Conservation (phyloP, 2,113 vertebrate species). For the Candoia aspera region DNA sequence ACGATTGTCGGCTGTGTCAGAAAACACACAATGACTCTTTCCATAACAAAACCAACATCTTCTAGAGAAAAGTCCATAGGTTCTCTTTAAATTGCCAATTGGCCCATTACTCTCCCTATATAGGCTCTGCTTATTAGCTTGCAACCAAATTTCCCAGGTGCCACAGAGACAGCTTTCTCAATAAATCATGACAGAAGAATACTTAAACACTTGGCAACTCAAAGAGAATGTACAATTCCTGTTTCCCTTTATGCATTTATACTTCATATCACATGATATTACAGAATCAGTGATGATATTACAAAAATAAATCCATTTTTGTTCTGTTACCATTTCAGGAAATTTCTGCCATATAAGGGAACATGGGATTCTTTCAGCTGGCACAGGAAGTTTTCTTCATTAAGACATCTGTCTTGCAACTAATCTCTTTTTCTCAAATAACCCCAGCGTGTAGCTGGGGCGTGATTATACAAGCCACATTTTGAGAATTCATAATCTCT, state of each 20-base stretch:
- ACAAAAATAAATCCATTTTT: constrained; percentile 3
- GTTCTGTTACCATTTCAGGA: constrained; percentile 39
- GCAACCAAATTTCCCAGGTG: constrained; percentile 39
- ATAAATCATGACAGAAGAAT: constrained; percentile 46
- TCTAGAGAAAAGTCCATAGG: background rate
- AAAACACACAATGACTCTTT: background rate
- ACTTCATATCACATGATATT: constrained; percentile 17
- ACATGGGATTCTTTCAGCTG: constrained; percentile 38
- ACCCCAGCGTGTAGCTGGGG: background rate
- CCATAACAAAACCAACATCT: background rate
- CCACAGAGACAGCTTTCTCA: constrained; percentile 28
- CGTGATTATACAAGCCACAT: constrained; percentile 3
- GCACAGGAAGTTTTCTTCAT: constrained; percentile 20
- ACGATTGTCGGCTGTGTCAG: background rate
- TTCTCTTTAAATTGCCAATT: constrained; percentile 10
- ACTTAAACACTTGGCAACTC: constrained; percentile 31
- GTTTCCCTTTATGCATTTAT: background rate
- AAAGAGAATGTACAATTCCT: constrained; percentile 2
- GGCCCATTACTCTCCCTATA: constrained; percentile 13
- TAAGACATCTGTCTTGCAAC: constrained; percentile 26
- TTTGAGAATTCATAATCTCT: background rate
- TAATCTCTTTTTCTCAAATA: background rate
- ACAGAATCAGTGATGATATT: no score
- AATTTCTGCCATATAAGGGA: constrained; percentile 23
- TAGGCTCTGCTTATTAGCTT: constrained; percentile 22